These are phyloP conservation scores for Stenoptilia bipunctidactyla DNA, from an alignment of 2,888 invertebrate species.

Conservation along the genomic window DNA sequence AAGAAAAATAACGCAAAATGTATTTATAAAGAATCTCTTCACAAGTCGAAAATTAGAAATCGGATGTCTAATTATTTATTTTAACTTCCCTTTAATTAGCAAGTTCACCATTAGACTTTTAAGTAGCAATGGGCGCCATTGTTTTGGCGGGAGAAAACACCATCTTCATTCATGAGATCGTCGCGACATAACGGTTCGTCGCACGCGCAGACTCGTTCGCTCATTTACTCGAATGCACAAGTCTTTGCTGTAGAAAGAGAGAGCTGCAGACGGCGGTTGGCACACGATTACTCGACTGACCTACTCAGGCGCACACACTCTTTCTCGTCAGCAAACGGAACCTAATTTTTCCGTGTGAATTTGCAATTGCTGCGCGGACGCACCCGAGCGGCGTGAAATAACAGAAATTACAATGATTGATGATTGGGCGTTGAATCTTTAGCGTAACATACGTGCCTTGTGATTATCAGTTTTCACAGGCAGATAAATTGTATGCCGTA, in stretches of 20 bases:
- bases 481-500: neutral
- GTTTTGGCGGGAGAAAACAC: slow-evolving; percentile 69
- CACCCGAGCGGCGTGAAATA: slow-evolving; percentile 34
- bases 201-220: slow-evolving; percentile 39
- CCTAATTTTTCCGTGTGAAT: slow-evolving; percentile 67
- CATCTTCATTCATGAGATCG: slow-evolving; percentile 71
- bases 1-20: too few relatives aligned
- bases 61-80: too few relatives aligned
- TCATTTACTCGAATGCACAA: slow-evolving; percentile 18
- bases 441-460: slow-evolving; percentile 5
- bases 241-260: slow-evolving; percentile 25
- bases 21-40: too few relatives aligned
- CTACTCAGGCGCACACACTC: slow-evolving; percentile 68
- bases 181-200: slow-evolving; percentile 64
- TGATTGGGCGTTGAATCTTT: slow-evolving; percentile 15
- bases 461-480: slow-evolving; percentile 2
- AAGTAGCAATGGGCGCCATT: slow-evolving; percentile 52
- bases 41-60: slow-evolving; percentile 12
- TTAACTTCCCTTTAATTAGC: slow-evolving; percentile 25
- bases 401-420: slow-evolving; percentile 39
- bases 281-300: slow-evolving; percentile 69
- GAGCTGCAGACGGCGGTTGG: slow-evolving; percentile 41
- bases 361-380: slow-evolving; percentile 29
- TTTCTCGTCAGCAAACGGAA: slow-evolving; percentile 69
- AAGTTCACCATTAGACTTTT: slow-evolving; percentile 51